A percentile compares a stretch with the other conserved stretches of the same genome.
Evolutionary conservation across 2,888 invertebrate genomes (phyloP).

Genomic region (Gastrophysa polygoni): DNA sequence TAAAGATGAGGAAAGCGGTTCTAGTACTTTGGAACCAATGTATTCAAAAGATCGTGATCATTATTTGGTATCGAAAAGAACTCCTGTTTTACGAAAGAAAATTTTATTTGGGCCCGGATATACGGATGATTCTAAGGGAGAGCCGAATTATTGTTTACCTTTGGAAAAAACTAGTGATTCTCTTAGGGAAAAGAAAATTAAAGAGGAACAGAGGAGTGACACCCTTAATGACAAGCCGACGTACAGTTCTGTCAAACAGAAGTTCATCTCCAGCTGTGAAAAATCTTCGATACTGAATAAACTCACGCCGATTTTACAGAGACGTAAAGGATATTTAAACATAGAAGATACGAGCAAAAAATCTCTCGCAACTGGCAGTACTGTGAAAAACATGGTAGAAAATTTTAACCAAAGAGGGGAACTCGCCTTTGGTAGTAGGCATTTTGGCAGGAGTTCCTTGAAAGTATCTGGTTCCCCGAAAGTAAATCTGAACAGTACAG

Average conservation of each 20-base stretch:
- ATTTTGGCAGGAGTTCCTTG: slow-evolving; percentile 53
- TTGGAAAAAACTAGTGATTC: not conserved
- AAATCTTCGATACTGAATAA: slow-evolving; percentile 31
- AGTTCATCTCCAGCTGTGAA: slow-evolving; percentile 3
- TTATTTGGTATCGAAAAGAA: slow-evolving; percentile 32
- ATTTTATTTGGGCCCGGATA: not conserved
- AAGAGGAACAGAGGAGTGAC: not conserved
- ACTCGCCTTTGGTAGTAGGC: slow-evolving; percentile 45
- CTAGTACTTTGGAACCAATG: slow-evolving; percentile 32
- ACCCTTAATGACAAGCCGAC: not conserved
- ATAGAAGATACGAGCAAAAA: slow-evolving; percentile 23
- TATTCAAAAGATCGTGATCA: slow-evolving; percentile 39
- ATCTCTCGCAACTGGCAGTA: slow-evolving; percentile 36
- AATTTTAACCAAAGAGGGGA: slow-evolving; percentile 53
- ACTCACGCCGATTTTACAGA: slow-evolving; percentile 31
- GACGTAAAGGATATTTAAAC: slow-evolving; percentile 30
- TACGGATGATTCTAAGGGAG: not conserved
- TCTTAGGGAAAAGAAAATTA: not conserved
- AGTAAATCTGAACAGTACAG: slow-evolving; percentile 36
- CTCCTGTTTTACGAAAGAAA: slow-evolving; percentile 41
- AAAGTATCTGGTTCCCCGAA: slow-evolving; percentile 51
- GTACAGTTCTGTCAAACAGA: slow-evolving; percentile 10
- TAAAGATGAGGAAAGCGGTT: slow-evolving; percentile 14
- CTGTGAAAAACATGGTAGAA: slow-evolving; percentile 56
- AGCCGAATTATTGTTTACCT: not conserved